These are phyloP conservation scores for Indri indri DNA, from an alignment of 2,113 vertebrate species.

Conservation along the genomic window DNA sequence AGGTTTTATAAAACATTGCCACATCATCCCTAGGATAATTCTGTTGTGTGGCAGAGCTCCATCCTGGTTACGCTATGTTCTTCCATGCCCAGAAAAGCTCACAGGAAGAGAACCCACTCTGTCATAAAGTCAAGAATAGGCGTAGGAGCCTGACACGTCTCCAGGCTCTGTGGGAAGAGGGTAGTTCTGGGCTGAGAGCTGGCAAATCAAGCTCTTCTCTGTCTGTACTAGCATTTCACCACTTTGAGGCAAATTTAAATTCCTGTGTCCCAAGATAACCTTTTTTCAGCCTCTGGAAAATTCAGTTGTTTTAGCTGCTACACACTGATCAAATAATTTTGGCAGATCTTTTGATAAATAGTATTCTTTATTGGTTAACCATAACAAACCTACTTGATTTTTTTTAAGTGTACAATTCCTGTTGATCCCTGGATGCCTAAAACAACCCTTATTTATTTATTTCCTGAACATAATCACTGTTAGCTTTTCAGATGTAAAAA, in stretches of 20 bases:
- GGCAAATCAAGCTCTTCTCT: slow-evolving; percentile 50
- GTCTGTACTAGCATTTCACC: slow-evolving; percentile 34
- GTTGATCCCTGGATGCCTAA: slow-evolving; percentile 16
- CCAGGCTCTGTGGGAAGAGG: slow-evolving; percentile 53
- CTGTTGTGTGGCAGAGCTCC: background rate
- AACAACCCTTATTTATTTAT: slow-evolving; percentile 42
- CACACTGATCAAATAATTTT: slow-evolving; percentile 45
- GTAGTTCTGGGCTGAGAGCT: slow-evolving; percentile 55
- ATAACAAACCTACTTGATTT: background rate
- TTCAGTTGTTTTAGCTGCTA: slow-evolving; percentile 31
- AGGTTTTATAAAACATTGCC: slow-evolving; percentile 49
- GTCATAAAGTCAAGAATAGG: slow-evolving; percentile 57
- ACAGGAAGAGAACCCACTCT: slow-evolving; percentile 46
- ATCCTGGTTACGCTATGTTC: slow-evolving; percentile 26
- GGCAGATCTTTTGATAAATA: slow-evolving; percentile 38
- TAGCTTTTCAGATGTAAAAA: slow-evolving; percentile 46
- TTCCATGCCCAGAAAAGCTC: slow-evolving; percentile 49
- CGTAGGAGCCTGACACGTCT: background rate
- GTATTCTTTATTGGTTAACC: slow-evolving; percentile 36
- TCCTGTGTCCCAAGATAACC: slow-evolving; percentile 53
- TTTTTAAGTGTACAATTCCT: background rate
- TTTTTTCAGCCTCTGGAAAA: slow-evolving; percentile 39
- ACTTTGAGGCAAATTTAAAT: slow-evolving; percentile 58
- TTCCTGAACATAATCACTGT: slow-evolving; percentile 41
- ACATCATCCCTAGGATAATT: slow-evolving; percentile 29